Conservation (phyloP, 2,888 invertebrate species). For the Pandemis cinnamomeana region DNA sequence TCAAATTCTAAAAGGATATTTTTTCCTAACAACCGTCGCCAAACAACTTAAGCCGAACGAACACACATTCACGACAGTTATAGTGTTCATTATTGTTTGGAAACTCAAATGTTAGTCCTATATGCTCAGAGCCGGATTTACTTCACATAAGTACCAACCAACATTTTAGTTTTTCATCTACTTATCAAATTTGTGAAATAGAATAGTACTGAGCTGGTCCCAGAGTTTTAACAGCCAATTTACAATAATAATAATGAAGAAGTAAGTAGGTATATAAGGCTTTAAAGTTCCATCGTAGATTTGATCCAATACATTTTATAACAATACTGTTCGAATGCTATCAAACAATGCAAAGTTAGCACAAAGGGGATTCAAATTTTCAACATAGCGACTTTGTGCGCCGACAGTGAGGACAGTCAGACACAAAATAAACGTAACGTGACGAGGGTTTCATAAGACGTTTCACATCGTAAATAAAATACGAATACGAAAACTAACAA, state of each 20-base stretch:
- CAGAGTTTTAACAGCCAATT: not conserved
- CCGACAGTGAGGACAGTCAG: constrained; percentile 14
- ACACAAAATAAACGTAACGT: constrained; percentile 26
- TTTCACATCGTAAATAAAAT: constrained; percentile 16
- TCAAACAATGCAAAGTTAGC: constrained; percentile 5
- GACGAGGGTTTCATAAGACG: constrained; percentile 23
- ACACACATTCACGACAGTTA: no score
- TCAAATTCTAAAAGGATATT: no score
- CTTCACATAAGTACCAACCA: no score
- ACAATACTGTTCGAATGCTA: constrained; percentile 15
- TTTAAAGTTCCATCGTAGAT: not conserved
- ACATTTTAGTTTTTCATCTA: no score
- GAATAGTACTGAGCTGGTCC: no score
- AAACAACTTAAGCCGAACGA: no score
- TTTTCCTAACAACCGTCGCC: no score
- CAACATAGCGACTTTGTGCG: constrained; percentile 17
- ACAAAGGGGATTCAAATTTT: constrained; percentile 31
- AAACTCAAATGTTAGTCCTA: no score
- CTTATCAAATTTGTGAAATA: no score
- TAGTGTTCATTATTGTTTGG: no score
- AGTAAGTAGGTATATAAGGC: constrained; percentile 1
- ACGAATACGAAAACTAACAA: constrained; percentile 28
- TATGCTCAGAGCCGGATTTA: no score
- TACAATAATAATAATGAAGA: not conserved
- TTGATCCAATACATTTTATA: constrained; percentile 14